A percentile compares a stretch with the other conserved stretches of the same genome.
phyloP scores from a whole-genome alignment of 2,797 vertebrate species.

The Percopsis omiscomaycus region DNA sequence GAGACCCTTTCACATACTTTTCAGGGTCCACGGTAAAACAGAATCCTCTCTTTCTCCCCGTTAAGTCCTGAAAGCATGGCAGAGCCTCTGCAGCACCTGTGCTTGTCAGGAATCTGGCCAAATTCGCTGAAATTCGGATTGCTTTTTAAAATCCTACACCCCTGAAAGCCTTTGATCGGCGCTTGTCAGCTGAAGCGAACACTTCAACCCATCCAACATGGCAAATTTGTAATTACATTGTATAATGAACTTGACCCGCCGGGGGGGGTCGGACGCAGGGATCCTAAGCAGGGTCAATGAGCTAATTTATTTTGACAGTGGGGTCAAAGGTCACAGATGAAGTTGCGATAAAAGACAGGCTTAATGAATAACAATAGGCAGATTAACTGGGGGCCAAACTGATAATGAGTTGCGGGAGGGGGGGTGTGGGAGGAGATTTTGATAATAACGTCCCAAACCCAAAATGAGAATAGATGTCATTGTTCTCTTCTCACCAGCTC shows the following conservation, averaged over 20 bases:
- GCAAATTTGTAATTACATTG: conserved; percentile 58
- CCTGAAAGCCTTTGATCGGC: conserved; percentile 28
- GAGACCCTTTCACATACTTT: neutral
- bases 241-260: conserved; percentile 72
- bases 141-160: conserved; percentile 26
- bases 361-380: conserved; percentile 75
- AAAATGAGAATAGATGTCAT: conserved; percentile 39
- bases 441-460: conserved; percentile 64
- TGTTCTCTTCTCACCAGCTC: conserved; percentile 22
- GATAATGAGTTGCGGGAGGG: neutral
- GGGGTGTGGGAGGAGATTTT: conserved; percentile 48
- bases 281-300: conserved; percentile 67
- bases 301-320: conserved; percentile 69
- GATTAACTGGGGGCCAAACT: conserved; percentile 66
- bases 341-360: conserved; percentile 61
- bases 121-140: conserved; percentile 29
- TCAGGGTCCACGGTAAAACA: conserved; percentile 26
- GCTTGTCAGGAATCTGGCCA: conserved; percentile 12
- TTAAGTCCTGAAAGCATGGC: conserved; percentile 20
- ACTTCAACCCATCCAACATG: conserved; percentile 44
- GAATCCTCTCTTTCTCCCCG: conserved; percentile 14
- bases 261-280: conserved; percentile 56
- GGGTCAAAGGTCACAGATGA: conserved; percentile 73
- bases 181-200: conserved; percentile 31
- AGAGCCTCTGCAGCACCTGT: neutral